Conservation (phyloP, 2,797 vertebrate genomes). For the Ciconia nigra region DNA sequence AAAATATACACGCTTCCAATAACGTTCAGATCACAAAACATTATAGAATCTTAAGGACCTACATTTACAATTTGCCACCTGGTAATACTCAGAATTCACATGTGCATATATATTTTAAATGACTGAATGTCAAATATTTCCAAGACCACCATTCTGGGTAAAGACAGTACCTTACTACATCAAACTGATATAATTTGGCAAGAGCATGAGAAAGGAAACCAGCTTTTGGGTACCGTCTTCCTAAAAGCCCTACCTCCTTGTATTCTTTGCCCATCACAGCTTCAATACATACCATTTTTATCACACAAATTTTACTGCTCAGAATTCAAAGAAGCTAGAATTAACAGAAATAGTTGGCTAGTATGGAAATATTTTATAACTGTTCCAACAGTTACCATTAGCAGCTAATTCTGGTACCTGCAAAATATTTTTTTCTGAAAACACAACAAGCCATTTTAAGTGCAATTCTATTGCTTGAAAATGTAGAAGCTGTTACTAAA, state of each 20-base stretch:
- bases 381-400: neutral
- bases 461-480: neutral
- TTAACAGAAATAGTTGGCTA: neutral
- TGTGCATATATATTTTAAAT: neutral
- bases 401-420: neutral
- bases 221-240: neutral
- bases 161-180: neutral
- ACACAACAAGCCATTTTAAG: neutral
- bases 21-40: neutral
- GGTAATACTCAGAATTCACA: neutral
- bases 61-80: neutral
- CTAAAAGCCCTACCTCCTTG: neutral
- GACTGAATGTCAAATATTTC: neutral
- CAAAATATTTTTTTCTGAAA: neutral
- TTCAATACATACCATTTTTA: neutral
- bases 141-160: neutral
- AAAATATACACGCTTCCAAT: neutral
- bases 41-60: neutral
- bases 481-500: neutral
- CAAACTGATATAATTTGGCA: neutral
- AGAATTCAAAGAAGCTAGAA: neutral
- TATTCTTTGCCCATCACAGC: neutral
- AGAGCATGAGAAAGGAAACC: neutral
- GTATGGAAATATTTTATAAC: neutral
- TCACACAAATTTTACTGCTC: neutral